These are phyloP conservation scores for Pelecanoides urinatrix DNA, from an alignment of 2,113 vertebrate genomes.

Conservation along the genomic window DNA sequence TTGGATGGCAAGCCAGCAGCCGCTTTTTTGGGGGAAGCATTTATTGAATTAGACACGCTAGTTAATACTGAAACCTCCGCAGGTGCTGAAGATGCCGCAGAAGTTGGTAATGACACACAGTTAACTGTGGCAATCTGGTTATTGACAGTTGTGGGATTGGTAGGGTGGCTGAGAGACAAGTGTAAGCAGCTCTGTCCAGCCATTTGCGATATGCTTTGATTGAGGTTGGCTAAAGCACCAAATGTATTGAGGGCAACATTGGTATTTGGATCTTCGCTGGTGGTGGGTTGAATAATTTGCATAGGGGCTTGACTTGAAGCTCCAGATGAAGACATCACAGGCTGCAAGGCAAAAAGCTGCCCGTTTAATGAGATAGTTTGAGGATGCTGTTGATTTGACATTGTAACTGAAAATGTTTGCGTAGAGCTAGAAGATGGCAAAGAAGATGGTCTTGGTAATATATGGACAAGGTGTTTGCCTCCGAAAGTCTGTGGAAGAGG, in stretches of 20 bases:
- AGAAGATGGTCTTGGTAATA: slow-evolving; percentile 89
- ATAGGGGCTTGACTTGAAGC: slow-evolving; percentile 83
- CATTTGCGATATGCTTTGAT: slow-evolving; percentile 95
- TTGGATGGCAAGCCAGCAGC: slow-evolving; percentile 38
- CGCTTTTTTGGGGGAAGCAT: slow-evolving; percentile 28
- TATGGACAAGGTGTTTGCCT: slow-evolving; percentile 94
- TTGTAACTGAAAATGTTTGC: slow-evolving; percentile 70
- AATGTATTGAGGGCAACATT: slow-evolving; percentile 94
- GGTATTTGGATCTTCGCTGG: slow-evolving; percentile 90
- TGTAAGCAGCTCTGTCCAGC: slow-evolving; percentile 84
- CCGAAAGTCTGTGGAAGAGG: slow-evolving; percentile 84
- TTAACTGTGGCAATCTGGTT: slow-evolving; percentile 61
- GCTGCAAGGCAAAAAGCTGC: slow-evolving; percentile 93
- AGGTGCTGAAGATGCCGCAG: slow-evolving; percentile 34
- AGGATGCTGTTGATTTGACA: slow-evolving; percentile 80
- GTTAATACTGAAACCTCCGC: slow-evolving; percentile 56
- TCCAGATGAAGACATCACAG: slow-evolving; percentile 88
- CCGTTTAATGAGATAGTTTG: slow-evolving; percentile 97
- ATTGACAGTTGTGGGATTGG: slow-evolving; percentile 70
- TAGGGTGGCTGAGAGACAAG: slow-evolving; percentile 67
- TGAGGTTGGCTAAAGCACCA: slow-evolving; percentile 94
- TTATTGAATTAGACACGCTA: slow-evolving; percentile 30
- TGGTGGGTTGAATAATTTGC: slow-evolving; percentile 93
- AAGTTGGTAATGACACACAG: slow-evolving; percentile 59
- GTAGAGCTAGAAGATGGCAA: slow-evolving; percentile 69